Evolutionary conservation across 92 coral and sea anemone genomes (phyloP), one percentile per base, ranked within the genome.

Genomic region (Siderastrea radians): DNA sequence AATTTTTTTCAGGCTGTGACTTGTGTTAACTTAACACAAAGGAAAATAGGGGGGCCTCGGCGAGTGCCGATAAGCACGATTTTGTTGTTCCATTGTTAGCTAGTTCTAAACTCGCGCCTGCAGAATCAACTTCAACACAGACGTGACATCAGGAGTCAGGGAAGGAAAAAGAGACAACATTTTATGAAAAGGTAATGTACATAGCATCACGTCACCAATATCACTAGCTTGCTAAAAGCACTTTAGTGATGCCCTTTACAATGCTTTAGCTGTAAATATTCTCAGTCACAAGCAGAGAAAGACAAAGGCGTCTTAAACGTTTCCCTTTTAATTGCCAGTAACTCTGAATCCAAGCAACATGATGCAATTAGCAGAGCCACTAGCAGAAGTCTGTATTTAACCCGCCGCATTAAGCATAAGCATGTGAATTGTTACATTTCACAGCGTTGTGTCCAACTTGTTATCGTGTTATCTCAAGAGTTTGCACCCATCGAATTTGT

Each of bases 251-350:
- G 76, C n/a, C 14, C 58, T 50, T 55, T 55, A 55, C n/a, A 70
- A 38, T 52, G 44, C 43, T n/a, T 45, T 43, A 13, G 78, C 75
- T 2, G 58, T 16, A 81, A 68, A 70, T 45, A 57, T 43, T 47
- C 67, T 38, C 48, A 51, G 19, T 11, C 26, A 52, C 75, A 80
- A 68, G 59, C 16, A 9, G 71, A 45, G 48, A 62, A 63, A 19
- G 68, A 68, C 76, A 81, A 81, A 81, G 66, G 19, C 12, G 5
- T n/a, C 17, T 54, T 69, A 54, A 81, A 68, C 44, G 67, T 43
- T 68, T 49, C 16, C 15, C 51, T 49, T 79, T 52, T 64, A 17
- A 43, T 60, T 26, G 43, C 4, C 16, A 45, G 3, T 47, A 26
- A 51, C 8, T 7, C 4, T 19, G 13, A 80, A 80, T 67, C 11